Conservation (phyloP, 2,113 vertebrate species). For the Carassius carassius region DNA sequence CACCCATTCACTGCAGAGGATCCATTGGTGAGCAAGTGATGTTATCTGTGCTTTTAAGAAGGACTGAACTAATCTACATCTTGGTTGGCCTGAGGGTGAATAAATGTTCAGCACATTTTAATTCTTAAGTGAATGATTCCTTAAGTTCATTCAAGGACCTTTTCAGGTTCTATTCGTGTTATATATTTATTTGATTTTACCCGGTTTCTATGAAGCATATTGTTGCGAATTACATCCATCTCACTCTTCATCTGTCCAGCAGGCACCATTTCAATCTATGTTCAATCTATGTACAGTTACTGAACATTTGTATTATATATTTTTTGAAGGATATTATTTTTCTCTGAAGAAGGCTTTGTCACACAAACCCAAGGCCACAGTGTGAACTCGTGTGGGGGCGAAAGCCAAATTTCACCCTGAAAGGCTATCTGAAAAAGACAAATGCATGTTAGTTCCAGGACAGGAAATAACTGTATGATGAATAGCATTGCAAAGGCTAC, state of each 20-base stretch:
- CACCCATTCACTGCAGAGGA: no score
- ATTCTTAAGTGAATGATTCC: not conserved
- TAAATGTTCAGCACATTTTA: not conserved
- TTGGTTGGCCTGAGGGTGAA: no score
- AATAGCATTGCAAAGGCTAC: not conserved
- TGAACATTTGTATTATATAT: slow-evolving; percentile 16
- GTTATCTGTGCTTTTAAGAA: no score
- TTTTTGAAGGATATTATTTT: slow-evolving; percentile 41
- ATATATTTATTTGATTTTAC: not conserved
- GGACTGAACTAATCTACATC: no score
- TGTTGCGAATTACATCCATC: not conserved
- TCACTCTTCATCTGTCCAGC: not conserved
- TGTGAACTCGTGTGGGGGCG: slow-evolving; percentile 60
- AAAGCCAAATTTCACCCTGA: slow-evolving; percentile 50
- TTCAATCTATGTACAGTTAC: slow-evolving; percentile 29
- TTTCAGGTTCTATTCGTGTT: not conserved
- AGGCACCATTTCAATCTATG: not conserved
- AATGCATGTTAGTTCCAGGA: slow-evolving; percentile 10
- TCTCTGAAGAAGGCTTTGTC: slow-evolving; percentile 45
- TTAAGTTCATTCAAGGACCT: not conserved
- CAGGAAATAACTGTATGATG: not conserved
- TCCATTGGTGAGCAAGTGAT: no score
- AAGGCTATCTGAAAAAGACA: slow-evolving; percentile 45
- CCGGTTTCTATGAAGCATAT: not conserved
- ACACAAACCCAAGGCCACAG: slow-evolving; percentile 55